Conservation (phyloP, 2,113 vertebrate genomes). For the Piaya cayana region DNA sequence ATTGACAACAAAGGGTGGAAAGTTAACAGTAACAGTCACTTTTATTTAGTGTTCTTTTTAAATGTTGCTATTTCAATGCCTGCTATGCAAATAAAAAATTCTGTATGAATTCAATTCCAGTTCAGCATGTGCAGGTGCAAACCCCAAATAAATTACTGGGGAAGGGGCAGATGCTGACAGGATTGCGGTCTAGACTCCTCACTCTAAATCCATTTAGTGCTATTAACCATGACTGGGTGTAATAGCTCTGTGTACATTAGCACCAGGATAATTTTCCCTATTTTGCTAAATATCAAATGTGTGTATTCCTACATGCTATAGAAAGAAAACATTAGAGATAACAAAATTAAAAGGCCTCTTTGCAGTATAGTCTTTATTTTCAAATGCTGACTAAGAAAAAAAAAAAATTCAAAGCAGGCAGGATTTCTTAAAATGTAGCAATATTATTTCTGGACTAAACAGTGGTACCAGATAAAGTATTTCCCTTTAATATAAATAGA, state of each 20-base stretch:
- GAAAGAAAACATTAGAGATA: constrained; percentile 21
- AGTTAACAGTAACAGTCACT: constrained; percentile 23
- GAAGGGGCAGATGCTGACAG: constrained; percentile 68
- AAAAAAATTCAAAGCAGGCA: background rate
- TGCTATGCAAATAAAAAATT: constrained; percentile 35
- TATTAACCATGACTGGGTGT: constrained; percentile 70
- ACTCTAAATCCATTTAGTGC: constrained; percentile 73
- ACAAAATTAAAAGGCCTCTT: background rate
- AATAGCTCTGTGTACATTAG: constrained; percentile 67
- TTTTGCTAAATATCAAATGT: constrained; percentile 57
- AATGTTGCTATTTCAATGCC: constrained; percentile 12
- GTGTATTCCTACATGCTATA: constrained; percentile 22
- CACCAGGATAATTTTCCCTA: constrained; percentile 52
- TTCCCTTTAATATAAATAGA: background rate
- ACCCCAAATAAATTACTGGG: constrained; percentile 60
- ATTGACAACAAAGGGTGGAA: background rate
- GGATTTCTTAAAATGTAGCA: background rate
- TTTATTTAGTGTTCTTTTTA: constrained; percentile 24
- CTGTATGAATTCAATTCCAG: constrained; percentile 20
- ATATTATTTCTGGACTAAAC: background rate
- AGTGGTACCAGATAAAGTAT: background rate
- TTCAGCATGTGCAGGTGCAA: constrained; percentile 66
- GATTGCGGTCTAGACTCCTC: constrained; percentile 67
- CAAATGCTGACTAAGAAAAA: background rate
- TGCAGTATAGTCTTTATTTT: background rate